Evolutionary conservation across 2,113 vertebrate genomes (phyloP).

Genomic region (Hippocampus mohnikei): DNA sequence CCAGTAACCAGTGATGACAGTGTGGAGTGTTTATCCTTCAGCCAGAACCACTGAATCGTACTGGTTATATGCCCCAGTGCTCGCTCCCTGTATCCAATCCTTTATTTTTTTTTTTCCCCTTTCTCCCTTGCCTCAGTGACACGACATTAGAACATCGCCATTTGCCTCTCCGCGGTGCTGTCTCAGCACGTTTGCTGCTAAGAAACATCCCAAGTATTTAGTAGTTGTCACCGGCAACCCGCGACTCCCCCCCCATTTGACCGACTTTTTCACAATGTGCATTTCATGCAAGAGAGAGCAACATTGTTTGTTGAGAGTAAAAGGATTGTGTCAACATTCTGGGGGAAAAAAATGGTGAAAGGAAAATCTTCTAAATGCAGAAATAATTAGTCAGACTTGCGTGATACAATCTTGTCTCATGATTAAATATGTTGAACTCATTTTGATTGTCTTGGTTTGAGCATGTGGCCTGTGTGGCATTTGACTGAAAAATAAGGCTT

Average conservation of each 20-base stretch:
- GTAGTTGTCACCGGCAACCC: conserved; percentile 23
- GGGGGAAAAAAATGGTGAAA: not conserved
- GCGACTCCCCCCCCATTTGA: conserved; percentile 7
- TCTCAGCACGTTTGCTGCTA: conserved; percentile 43
- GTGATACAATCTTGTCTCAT: not conserved
- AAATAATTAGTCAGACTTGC: not conserved
- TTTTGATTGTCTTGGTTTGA: not conserved
- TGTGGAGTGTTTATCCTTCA: conserved; percentile 50
- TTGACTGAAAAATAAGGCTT: too few species aligned
- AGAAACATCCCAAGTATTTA: conserved; percentile 58
- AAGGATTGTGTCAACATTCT: not conserved
- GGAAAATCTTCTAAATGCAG: not conserved
- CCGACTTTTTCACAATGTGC: conserved; percentile 18
- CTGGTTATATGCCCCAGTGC: conserved; percentile 15
- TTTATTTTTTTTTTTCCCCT: not conserved
- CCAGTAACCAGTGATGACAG: conserved; percentile 69
- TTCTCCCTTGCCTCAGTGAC: not conserved
- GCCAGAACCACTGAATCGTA: conserved; percentile 21
- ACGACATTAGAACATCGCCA: not conserved
- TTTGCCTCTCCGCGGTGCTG: conserved; percentile 13
- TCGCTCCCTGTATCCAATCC: conserved; percentile 4
- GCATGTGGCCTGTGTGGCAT: too few species aligned
- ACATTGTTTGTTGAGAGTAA: not conserved
- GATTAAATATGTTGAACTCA: not conserved
- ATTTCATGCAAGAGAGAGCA: not conserved